Conservation (phyloP, 2,113 vertebrate genomes). For the Macquaria ambigua region DNA sequence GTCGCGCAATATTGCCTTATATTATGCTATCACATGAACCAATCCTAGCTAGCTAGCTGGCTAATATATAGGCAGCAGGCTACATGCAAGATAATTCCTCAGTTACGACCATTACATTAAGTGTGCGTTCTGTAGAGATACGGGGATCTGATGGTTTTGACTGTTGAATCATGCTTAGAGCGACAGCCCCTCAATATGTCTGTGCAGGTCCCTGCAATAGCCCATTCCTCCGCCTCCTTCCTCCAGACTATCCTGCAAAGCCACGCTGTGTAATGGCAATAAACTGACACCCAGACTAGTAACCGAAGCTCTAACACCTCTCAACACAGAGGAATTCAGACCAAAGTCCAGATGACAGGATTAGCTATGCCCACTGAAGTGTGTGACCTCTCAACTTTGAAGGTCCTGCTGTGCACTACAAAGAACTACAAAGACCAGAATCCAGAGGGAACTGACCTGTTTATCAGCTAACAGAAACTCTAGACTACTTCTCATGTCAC, state of each 20-base stretch:
- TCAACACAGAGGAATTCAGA: constrained; percentile 42
- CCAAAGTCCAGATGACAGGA: constrained; percentile 50
- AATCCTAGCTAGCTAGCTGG: too few relatives aligned
- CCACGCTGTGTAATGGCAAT: constrained; percentile 22
- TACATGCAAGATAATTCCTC: too few relatives aligned
- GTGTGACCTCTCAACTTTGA: constrained; percentile 42
- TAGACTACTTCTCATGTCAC: neutral
- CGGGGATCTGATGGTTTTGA: too few relatives aligned
- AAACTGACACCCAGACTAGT: constrained; percentile 32
- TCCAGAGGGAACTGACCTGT: constrained; percentile 26
- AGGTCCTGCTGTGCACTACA: constrained; percentile 26
- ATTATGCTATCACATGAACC: too few relatives aligned
- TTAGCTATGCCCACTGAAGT: constrained; percentile 34
- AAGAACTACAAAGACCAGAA: constrained; percentile 42
- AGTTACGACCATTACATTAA: too few relatives aligned
- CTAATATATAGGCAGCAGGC: too few relatives aligned
- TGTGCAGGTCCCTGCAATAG: neutral
- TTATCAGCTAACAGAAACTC: constrained; percentile 19
- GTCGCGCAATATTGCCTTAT: too few relatives aligned
- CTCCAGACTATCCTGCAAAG: constrained; percentile 5
- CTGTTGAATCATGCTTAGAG: too few relatives aligned
- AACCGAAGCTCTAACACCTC: constrained; percentile 44
- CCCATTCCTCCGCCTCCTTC: constrained; percentile 2
- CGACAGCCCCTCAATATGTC: too few relatives aligned
- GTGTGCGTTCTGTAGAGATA: too few relatives aligned